phyloP scores from a whole-genome alignment of 2,797 vertebrate species.

The Epinephelus malabaricus region DNA sequence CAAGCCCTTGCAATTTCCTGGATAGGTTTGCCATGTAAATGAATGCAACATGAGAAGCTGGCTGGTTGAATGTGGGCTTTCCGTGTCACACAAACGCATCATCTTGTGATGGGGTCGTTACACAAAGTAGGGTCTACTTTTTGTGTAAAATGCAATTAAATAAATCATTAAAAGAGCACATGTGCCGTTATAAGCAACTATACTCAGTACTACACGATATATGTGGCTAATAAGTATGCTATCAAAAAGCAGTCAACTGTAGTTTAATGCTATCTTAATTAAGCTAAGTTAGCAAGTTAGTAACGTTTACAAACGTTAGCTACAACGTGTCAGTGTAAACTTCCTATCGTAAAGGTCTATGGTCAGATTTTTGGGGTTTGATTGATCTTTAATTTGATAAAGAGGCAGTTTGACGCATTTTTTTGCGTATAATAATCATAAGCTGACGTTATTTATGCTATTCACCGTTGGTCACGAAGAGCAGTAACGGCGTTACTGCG shows the following conservation, averaged over 20 bases:
- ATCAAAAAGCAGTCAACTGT: neutral
- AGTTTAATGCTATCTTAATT: no score
- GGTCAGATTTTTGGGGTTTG: neutral
- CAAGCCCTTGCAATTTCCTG: neutral
- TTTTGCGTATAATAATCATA: neutral
- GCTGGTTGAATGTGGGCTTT: neutral
- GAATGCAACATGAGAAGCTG: neutral
- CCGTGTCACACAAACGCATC: no score
- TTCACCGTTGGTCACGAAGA: neutral
- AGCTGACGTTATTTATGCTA: no score
- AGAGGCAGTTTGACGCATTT: neutral
- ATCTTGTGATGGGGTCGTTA: no score
- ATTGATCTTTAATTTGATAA: neutral
- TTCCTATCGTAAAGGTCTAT: rapidly evolving
- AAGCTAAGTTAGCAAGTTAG: neutral
- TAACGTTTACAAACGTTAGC: neutral
- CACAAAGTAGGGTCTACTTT: neutral
- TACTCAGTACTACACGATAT: no score
- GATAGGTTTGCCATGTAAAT: neutral
- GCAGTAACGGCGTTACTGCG: slow-evolving; percentile 14
- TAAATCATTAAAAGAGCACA: neutral
- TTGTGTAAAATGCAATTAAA: neutral
- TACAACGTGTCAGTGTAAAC: neutral
- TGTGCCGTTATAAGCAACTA: no score
- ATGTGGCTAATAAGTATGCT: neutral